A percentile compares a stretch with the other conserved stretches of the same genome.
Evolutionary conservation across 2,888 invertebrate genomes (phyloP).

Genomic region (Lasioglossum pauxillum): DNA sequence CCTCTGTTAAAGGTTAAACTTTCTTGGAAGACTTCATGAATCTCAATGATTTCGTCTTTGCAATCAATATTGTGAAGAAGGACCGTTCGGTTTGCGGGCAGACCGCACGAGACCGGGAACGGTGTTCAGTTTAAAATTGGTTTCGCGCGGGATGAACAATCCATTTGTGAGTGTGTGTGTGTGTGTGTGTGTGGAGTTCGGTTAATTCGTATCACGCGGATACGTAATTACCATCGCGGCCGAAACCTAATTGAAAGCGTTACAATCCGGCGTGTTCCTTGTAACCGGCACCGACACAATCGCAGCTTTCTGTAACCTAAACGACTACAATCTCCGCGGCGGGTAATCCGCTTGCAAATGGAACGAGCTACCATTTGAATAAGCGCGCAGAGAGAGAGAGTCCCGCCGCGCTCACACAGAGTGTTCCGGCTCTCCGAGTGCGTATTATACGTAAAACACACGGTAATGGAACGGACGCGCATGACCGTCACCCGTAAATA

Average conservation of each 20-base stretch:
- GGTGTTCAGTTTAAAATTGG: neutral
- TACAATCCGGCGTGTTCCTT: constrained; percentile 21
- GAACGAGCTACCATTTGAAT: constrained; percentile 40
- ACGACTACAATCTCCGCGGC: constrained; percentile 38
- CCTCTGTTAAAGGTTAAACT: neutral
- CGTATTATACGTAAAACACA: constrained; percentile 6
- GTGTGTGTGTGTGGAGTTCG: neutral
- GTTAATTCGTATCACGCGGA: constrained; percentile 12
- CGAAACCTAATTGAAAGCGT: constrained; percentile 15
- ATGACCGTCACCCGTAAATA: constrained; percentile 8
- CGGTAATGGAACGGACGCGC: constrained; percentile 25
- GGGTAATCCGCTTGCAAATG: constrained; percentile 41
- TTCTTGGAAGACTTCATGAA: neutral
- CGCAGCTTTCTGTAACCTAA: constrained; percentile 12
- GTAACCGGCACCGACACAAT: constrained; percentile 26
- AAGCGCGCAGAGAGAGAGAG: neutral
- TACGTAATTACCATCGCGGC: constrained; percentile 8
- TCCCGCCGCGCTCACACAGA: neutral
- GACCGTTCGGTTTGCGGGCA: neutral
- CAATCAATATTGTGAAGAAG: neutral
- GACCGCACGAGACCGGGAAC: neutral
- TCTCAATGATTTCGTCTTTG: neutral
- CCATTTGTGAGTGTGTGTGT: too few relatives aligned
- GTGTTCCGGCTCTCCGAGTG: neutral
- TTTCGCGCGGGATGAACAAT: neutral